Evolutionary conservation across 2,888 invertebrate species (phyloP), one percentile per base, ranked within the genome.

Genomic region (Pterobdella sp.): DNA sequence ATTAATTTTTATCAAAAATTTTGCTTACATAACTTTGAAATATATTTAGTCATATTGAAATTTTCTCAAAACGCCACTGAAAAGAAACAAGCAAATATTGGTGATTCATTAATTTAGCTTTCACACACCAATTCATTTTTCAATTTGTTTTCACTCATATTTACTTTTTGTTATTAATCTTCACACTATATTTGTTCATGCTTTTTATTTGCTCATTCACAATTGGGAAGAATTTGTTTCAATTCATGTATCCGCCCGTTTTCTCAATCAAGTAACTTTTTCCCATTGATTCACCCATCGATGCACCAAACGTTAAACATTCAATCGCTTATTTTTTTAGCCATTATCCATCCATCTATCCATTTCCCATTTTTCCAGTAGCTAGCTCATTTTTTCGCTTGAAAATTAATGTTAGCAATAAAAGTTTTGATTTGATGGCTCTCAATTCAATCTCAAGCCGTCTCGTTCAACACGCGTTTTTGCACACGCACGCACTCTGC

Each of bases 391-490:
- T 69, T 69, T 69, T 52, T 32, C 32, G 34, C 35, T 69, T 49
- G 32, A 49, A 69, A 69, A 69, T 69, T 69, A 69, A 69, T 69
- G 69, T 49, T n/a, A 42, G 69, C 69, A 69, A 69, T 69, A 69
- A 69, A 69, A 69, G 49, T 69, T 69, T 69, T 49, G 69, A 69
- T 49, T 69, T 49, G 69, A 69, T 69, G 49, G 69, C 31, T 31
- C 69, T 69, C 69, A 69, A 69, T 69, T 69, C 69, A 42, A 1
- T 69, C 69, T 69, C 69, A 49, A 69, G 69, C 37, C 42, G 52
- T 49, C n/a, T 29, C 34, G 36, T 49, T 1, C 69, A 32, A 49
- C 42, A 69, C 49, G 69, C 69, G 69, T 69, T 29, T 32, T 34
- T 32, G 69, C 69, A 52, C 69, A 52, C 22, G 49, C 69, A 42